phyloP scores from a whole-genome alignment of 2,797 vertebrate genomes.

The Hemibagrus guttatus region DNA sequence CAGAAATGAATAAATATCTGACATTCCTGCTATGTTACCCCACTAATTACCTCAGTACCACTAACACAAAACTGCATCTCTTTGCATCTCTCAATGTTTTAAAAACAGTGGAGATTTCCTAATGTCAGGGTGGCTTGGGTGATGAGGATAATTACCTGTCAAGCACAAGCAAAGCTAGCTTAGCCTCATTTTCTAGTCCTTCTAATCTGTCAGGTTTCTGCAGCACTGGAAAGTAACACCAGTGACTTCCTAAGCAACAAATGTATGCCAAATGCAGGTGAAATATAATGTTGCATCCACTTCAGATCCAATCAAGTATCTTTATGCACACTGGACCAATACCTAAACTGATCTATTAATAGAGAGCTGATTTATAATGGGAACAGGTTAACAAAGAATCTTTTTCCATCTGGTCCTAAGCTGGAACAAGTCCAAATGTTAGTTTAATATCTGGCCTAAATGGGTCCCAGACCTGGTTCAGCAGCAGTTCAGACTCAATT shows the following conservation, averaged over 20 bases:
- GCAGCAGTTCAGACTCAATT: not conserved
- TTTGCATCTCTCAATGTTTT: not conserved
- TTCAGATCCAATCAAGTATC: not conserved
- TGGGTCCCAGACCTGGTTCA: not conserved
- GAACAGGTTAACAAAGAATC: slow-evolving; percentile 3
- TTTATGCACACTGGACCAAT: not conserved
- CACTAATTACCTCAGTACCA: not conserved
- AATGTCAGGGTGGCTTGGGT: slow-evolving; percentile 1
- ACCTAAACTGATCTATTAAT: not conserved
- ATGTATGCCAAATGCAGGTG: not conserved
- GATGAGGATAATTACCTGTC: slow-evolving; percentile 5
- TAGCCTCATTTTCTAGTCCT: slow-evolving; percentile 10
- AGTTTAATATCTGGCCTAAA: slow-evolving; percentile 22
- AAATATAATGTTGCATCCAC: not conserved
- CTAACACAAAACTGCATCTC: not conserved
- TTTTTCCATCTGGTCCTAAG: not conserved
- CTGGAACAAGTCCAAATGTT: slow-evolving; percentile 12
- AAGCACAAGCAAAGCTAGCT: not conserved
- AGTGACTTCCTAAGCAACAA: not conserved
- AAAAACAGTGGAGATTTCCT: not conserved
- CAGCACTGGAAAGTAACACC: not conserved
- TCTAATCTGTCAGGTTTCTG: not conserved
- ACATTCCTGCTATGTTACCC: not conserved
- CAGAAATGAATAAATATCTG: not conserved
- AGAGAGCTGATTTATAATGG: not conserved